phyloP scores from a whole-genome alignment of 2,888 invertebrate species.

The Lapara coniferarum region DNA sequence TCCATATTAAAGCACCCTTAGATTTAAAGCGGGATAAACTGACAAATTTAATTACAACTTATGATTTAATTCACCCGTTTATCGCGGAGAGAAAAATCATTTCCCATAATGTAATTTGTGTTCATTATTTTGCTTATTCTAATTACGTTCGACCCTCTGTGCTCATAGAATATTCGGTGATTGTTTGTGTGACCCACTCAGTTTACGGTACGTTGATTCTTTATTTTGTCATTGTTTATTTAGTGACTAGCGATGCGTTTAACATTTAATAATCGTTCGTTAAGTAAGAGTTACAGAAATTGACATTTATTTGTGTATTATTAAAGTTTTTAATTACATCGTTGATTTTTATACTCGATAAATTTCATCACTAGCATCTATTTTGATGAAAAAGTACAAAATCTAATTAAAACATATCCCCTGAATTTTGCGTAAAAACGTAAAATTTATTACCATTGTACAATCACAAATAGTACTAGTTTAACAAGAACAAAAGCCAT shows the following conservation, averaged over 20 bases:
- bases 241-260: slow-evolving; percentile 21
- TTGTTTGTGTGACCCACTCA: slow-evolving; percentile 74
- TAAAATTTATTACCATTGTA: background rate
- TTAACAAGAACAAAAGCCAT: slow-evolving; percentile 38
- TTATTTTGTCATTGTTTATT: slow-evolving; percentile 55
- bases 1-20: too few species aligned
- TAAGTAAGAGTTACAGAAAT: background rate
- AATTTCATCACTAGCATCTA: background rate
- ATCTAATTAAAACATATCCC: background rate
- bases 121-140: slow-evolving; percentile 74
- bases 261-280: background rate
- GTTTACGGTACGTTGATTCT: slow-evolving; percentile 57
- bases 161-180: slow-evolving; percentile 63
- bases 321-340: too few species aligned
- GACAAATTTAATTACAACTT: slow-evolving; percentile 13
- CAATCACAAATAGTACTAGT: slow-evolving; percentile 28
- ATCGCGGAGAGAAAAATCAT: slow-evolving; percentile 52
- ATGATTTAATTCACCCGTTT: slow-evolving; percentile 30
- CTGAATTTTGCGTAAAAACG: background rate
- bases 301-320: too few species aligned
- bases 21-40: background rate
- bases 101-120: slow-evolving; percentile 69
- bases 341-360: too few species aligned
- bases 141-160: slow-evolving; percentile 68
- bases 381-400: background rate